Evolutionary conservation across 2,888 invertebrate genomes (phyloP).

Genomic region (Pseudococcus viburni): DNA sequence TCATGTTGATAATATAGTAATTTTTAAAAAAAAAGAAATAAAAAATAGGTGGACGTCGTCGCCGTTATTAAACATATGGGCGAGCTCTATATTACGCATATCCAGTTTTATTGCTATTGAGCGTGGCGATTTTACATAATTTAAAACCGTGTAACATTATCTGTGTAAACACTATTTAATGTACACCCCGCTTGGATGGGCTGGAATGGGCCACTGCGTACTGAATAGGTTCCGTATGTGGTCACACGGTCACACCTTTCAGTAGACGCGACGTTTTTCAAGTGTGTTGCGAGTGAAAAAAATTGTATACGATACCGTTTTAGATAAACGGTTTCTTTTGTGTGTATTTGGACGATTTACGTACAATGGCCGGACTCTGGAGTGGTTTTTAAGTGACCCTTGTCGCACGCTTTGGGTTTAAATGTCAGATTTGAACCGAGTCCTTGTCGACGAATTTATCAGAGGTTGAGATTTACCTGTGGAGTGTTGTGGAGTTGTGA

Average conservation of each 20-base stretch:
- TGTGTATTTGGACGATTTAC: not conserved
- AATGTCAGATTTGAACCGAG: not conserved
- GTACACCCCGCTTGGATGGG: constrained; percentile 45
- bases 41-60: constrained; percentile 42
- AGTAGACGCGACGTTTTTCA: not conserved
- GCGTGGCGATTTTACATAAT: constrained; percentile 59
- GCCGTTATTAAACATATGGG: constrained; percentile 18
- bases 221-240: constrained; percentile 44
- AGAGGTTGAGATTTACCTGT: not conserved
- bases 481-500: too few relatives aligned
- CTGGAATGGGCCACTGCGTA: not conserved
- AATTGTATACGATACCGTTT: not conserved
- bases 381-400: constrained; percentile 24
- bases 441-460: not conserved
- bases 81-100: constrained; percentile 3
- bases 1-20: constrained; percentile 25
- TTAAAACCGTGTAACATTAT: constrained; percentile 51
- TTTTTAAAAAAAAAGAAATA: constrained; percentile 28
- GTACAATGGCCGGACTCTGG: not conserved
- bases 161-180: constrained; percentile 41
- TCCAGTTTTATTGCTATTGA: constrained; percentile 58
- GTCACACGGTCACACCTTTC: constrained; percentile 53
- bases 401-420: not conserved
- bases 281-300: not conserved
- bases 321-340: constrained; percentile 54